A percentile compares a stretch with the other conserved stretches of the same genome.
Conservation (phyloP, 2,113 vertebrate species). For the Urocolius indicus region DNA sequence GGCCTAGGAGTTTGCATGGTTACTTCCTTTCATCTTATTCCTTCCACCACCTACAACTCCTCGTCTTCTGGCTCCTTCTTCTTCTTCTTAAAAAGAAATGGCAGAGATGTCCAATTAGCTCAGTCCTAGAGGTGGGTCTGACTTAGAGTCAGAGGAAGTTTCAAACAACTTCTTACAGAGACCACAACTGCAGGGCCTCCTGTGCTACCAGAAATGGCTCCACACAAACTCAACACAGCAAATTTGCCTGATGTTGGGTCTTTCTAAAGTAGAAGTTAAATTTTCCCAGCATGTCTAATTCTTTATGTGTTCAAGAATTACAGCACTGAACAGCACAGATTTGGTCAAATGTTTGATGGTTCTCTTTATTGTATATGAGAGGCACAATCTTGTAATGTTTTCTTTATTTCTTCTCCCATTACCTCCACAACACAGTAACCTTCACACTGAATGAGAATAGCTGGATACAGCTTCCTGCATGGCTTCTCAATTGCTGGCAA, state of each 20-base stretch:
- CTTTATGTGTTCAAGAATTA: neutral
- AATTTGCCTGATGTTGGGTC: neutral
- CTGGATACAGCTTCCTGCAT: slow-evolving; percentile 55
- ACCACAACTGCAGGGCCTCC: too few relatives aligned
- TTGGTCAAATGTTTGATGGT: neutral
- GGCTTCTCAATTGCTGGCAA: slow-evolving; percentile 54
- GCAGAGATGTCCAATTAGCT: too few relatives aligned
- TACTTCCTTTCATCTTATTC: too few relatives aligned
- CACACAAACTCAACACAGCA: neutral
- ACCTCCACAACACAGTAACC: slow-evolving; percentile 37
- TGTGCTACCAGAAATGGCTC: too few relatives aligned
- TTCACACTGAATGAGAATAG: slow-evolving; percentile 64
- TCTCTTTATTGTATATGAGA: neutral
- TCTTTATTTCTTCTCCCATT: neutral
- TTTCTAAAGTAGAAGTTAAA: neutral
- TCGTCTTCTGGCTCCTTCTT: too few relatives aligned
- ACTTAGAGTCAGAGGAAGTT: too few relatives aligned
- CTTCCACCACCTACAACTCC: too few relatives aligned
- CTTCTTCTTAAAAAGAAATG: too few relatives aligned
- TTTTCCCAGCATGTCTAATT: neutral
- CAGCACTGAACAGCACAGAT: neutral
- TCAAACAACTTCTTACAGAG: too few relatives aligned
- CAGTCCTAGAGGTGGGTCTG: too few relatives aligned
- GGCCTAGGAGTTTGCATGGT: too few relatives aligned
- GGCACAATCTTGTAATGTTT: neutral